Evolutionary conservation across 1,140 invertebrate species (phyloP), one percentile per base, ranked within the genome.

Genomic region (Lordiphosa collinella): DNA sequence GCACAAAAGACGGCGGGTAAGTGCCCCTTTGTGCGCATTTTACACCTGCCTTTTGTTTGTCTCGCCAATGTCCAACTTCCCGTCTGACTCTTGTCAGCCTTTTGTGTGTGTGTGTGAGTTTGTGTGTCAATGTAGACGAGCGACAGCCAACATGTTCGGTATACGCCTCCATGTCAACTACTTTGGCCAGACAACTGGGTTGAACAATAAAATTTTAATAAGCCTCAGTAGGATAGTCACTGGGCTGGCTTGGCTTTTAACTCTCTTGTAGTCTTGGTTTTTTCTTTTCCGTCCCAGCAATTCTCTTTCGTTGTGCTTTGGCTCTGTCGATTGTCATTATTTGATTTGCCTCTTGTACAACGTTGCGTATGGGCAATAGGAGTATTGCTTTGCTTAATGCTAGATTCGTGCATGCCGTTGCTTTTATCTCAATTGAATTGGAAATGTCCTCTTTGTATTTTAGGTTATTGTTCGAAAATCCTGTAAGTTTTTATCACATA

Each of bases 11-110:
- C 36, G 34, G 18, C 37, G 64, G 54, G 34, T 78, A 86, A 86
- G 76, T 82, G 68, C 62, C 82, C 58, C 59, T 86, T 86, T 86
- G 82, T 86, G 75, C 63, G 58, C 61, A 52, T 60, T 86, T 86
- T 64, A 35, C 78, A 84, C 63, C 67, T 82, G 67, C 56, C 56
- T 61, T 63, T 72, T 59, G 65, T 62, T 65, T 66, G 57, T 74
- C 52, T 47, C 44, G 46, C 56, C 55, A 66, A 66, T 66, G 63
- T 53, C 57, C 62, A 66, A 66, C 31, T 61, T 49, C 35, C 64
- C 44, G 56, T 44, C 63, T 46, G 11, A 31, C 11, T 12, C 18
- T 16, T 16, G 38, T 29, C 60, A 44, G 8, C 10, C 18, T 14
- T 34, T 14, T 34, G 31, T 50, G 12, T 37, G 13, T 31, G 32